These are phyloP conservation scores for Helobdella robusta DNA, from an alignment of 2,888 invertebrate genomes.

Conservation along the genomic window DNA sequence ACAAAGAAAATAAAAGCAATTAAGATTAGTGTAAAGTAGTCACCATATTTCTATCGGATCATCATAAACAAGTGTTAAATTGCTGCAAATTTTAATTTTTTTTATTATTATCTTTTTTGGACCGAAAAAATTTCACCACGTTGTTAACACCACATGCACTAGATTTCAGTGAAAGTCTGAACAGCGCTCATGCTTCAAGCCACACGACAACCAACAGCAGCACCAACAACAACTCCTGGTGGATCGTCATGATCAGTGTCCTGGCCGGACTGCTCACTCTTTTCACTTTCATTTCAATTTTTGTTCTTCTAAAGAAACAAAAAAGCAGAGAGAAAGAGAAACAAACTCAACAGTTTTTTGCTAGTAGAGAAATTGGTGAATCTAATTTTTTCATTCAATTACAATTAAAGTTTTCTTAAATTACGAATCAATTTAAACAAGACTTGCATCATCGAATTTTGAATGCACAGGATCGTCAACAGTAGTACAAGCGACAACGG, in stretches of 20 bases:
- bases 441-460: too few species aligned
- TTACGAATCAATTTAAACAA: too few species aligned
- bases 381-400: conserved; percentile 4
- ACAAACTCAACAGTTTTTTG: conserved; percentile 15
- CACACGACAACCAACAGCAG: background rate
- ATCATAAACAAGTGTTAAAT: too few species aligned
- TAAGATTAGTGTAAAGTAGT: too few species aligned
- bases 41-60: too few species aligned
- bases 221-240: conserved; percentile 16
- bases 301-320: conserved; percentile 13
- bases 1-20: too few species aligned
- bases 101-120: too few species aligned
- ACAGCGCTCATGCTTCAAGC: too few species aligned
- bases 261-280: conserved; percentile 7
- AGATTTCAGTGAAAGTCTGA: background rate
- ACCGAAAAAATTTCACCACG: too few species aligned
- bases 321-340: conserved; percentile 18
- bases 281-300: conserved; percentile 14
- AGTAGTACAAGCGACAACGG: background rate
- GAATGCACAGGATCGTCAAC: conserved; percentile 7
- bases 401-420: background rate
- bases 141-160: too few species aligned
- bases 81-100: too few species aligned
- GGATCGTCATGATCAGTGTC: conserved; percentile 10
- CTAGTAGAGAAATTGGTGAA: conserved; percentile 14